Conservation (phyloP, 2,888 invertebrate species). For the Protonemura montana region DNA sequence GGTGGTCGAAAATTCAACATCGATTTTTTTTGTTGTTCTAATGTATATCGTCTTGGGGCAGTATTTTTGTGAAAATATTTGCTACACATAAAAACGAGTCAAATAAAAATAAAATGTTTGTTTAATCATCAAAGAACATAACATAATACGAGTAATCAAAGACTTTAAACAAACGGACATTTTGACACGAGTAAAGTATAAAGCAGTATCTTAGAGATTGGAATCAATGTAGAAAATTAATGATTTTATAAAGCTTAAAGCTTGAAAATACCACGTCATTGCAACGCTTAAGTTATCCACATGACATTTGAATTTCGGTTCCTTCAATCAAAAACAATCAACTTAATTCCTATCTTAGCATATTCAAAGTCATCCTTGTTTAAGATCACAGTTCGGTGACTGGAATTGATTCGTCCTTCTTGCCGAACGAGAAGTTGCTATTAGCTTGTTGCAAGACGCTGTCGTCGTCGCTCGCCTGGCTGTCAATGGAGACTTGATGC, state of each 20-base stretch:
- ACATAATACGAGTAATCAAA: not conserved
- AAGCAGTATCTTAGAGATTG: not conserved
- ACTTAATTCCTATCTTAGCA: not conserved
- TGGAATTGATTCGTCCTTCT: slow-evolving; percentile 26
- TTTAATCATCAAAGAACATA: not conserved
- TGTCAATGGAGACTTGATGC: slow-evolving; percentile 19
- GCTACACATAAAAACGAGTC: not conserved
- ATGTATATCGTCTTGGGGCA: not conserved
- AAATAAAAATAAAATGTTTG: not conserved
- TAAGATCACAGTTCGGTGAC: slow-evolving; percentile 43
- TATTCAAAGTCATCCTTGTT: not conserved
- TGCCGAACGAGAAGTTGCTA: slow-evolving; percentile 35
- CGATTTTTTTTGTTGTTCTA: not conserved
- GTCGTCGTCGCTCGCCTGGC: slow-evolving; percentile 1
- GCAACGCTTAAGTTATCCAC: not conserved
- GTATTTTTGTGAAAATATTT: not conserved
- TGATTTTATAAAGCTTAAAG: not conserved
- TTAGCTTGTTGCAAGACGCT: not conserved
- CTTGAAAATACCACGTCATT: not conserved
- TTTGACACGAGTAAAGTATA: no score
- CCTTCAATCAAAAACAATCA: not conserved
- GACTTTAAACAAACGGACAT: not conserved
- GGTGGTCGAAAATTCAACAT: no score
- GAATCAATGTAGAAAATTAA: no score
- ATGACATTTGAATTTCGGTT: not conserved